These are phyloP conservation scores for Schizothorax lantsangensis DNA, from an alignment of 2,797 vertebrate species.

Conservation along the genomic window DNA sequence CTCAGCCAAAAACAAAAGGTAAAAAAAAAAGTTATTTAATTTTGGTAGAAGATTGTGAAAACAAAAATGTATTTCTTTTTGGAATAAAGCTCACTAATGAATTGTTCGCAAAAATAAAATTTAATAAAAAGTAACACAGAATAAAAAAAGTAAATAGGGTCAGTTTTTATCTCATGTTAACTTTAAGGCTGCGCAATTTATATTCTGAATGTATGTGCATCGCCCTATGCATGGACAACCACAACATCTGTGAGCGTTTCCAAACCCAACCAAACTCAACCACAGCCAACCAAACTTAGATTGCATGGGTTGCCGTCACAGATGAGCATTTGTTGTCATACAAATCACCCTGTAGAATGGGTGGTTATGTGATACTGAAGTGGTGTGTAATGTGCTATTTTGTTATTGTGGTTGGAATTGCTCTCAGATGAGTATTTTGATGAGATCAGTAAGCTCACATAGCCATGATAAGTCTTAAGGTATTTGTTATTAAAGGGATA, in stretches of 20 bases:
- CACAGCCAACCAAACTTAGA: slow-evolving; percentile 13
- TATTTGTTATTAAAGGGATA: slow-evolving; percentile 37
- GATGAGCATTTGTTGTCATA: slow-evolving; percentile 14
- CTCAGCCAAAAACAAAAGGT: not conserved
- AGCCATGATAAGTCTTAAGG: slow-evolving; percentile 27
- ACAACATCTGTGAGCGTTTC: slow-evolving; percentile 51
- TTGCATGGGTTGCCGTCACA: not conserved
- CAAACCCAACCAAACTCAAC: not conserved
- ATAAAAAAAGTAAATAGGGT: not conserved
- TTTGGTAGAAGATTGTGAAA: not conserved
- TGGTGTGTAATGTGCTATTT: slow-evolving; percentile 4
- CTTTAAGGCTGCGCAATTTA: not conserved
- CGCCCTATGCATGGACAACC: slow-evolving; percentile 7
- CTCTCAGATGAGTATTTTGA: slow-evolving; percentile 32
- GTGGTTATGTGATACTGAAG: not conserved
- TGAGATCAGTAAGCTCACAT: slow-evolving; percentile 46
- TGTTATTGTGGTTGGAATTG: slow-evolving; percentile 21
- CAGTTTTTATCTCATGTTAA: not conserved
- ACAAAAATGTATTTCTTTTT: not conserved
- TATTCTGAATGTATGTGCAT: not conserved
- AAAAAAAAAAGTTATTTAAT: not conserved
- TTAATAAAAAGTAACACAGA: not conserved
- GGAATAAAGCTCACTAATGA: not conserved
- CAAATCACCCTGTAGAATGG: slow-evolving; percentile 13
- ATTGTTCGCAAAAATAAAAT: not conserved